These are phyloP conservation scores for Gadopsis bispinosus DNA, from an alignment of 2,797 vertebrate species.

Conservation along the genomic window DNA sequence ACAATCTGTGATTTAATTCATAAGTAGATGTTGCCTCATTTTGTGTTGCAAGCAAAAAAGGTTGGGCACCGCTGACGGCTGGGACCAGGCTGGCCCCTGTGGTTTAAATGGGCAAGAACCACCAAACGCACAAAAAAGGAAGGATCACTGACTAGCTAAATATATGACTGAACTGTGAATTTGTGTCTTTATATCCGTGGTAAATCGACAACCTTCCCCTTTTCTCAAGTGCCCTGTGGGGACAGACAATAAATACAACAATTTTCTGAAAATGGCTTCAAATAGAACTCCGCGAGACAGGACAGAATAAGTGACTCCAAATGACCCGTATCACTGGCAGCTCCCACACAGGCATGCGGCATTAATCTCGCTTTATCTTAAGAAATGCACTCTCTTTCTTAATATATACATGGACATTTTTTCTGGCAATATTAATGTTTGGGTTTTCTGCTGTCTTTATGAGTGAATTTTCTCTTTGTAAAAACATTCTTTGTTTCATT, in stretches of 20 bases:
- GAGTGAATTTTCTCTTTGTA: background rate
- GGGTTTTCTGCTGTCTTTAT: background rate
- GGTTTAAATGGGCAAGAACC: constrained; percentile 15
- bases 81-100: background rate
- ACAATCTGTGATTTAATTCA: background rate
- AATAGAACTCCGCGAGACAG: constrained; percentile 31
- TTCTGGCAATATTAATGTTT: background rate
- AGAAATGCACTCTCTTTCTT: background rate
- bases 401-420: background rate
- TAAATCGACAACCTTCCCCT: constrained; percentile 34
- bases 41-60: background rate
- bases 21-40: background rate
- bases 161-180: constrained; percentile 22
- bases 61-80: background rate
- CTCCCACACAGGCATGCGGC: constrained; percentile 10
- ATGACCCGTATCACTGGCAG: constrained; percentile 18
- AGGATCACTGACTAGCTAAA: constrained; percentile 14
- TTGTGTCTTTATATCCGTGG: constrained; percentile 11
- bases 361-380: constrained; percentile 33
- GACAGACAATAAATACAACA: constrained; percentile 29
- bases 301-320: constrained; percentile 37
- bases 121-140: background rate
- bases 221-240: constrained; percentile 20
- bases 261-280: constrained; percentile 52
- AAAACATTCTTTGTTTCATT: background rate